phyloP scores from a whole-genome alignment of 2,797 vertebrate species.

The Hypotaenidia okinawae region DNA sequence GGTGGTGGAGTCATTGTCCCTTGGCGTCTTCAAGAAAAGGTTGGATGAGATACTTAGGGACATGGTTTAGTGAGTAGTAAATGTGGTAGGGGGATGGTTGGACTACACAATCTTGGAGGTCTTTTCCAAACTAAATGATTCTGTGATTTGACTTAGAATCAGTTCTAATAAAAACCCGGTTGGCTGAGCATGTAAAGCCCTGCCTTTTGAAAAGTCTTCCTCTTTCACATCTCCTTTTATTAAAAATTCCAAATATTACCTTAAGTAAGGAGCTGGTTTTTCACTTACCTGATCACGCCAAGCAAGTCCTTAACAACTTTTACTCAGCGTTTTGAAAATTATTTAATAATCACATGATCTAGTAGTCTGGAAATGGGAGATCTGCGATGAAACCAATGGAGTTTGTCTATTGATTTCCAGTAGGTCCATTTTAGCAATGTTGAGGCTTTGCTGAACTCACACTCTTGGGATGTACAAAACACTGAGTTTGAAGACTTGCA shows the following conservation, averaged over 20 bases:
- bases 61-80: too few species aligned
- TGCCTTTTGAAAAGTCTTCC: background rate
- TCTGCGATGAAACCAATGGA: background rate
- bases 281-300: background rate
- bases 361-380: background rate
- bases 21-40: too few species aligned
- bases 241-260: background rate
- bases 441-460: background rate
- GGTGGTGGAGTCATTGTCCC: too few species aligned
- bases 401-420: background rate
- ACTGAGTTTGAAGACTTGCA: background rate
- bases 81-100: too few species aligned
- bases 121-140: too few species aligned
- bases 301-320: background rate
- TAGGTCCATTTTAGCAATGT: background rate
- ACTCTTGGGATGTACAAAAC: background rate
- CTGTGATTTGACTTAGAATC: background rate
- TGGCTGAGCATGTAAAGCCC: background rate
- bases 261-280: background rate
- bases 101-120: too few species aligned
- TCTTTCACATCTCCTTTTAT: background rate
- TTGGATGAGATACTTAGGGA: too few species aligned
- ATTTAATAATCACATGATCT: background rate
- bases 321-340: background rate
- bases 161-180: background rate